A percentile compares a stretch with the other conserved stretches of the same genome.
Conservation (phyloP, 2,888 invertebrate genomes). For the Pandemis heparana region DNA sequence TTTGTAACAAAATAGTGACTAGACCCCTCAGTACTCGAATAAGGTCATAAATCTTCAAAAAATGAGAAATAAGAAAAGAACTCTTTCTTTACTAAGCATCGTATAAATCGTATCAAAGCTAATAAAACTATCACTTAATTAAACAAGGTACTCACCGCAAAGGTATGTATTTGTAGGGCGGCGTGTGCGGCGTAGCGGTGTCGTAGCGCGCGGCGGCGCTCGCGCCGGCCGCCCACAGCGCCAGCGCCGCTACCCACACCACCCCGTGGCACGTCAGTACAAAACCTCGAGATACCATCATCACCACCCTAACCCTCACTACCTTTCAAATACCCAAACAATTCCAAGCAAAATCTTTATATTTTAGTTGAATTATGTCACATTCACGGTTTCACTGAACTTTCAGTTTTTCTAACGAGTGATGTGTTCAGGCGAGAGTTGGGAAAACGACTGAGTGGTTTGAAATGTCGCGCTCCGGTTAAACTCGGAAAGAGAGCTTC, state of each 20-base stretch:
- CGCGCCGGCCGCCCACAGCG: slow-evolving; percentile 72
- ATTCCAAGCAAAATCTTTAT: neutral
- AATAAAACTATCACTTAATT: too few relatives aligned
- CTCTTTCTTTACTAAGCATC: too few relatives aligned
- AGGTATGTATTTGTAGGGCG: slow-evolving; percentile 76
- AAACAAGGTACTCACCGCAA: slow-evolving; percentile 61
- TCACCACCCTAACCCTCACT: slow-evolving; percentile 38
- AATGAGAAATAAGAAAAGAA: too few relatives aligned
- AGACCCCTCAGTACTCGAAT: too few relatives aligned
- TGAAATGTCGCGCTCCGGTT: slow-evolving; percentile 66
- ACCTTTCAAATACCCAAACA: slow-evolving; percentile 8
- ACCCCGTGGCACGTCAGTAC: slow-evolving; percentile 67
- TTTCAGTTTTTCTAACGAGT: slow-evolving; percentile 42
- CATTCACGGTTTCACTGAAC: slow-evolving; percentile 44
- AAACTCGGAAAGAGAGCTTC: slow-evolving; percentile 69
- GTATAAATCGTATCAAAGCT: too few relatives aligned
- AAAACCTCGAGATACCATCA: slow-evolving; percentile 65
- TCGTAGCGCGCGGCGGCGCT: slow-evolving; percentile 68
- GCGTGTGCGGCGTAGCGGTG: slow-evolving; percentile 76
- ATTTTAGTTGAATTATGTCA: slow-evolving; percentile 11
- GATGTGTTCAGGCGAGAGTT: slow-evolving; percentile 61
- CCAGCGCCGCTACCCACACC: slow-evolving; percentile 66
- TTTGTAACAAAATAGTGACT: too few relatives aligned
- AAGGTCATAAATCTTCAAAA: too few relatives aligned
- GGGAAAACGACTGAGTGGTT: slow-evolving; percentile 66